Evolutionary conservation across 2,113 vertebrate genomes (phyloP).

Genomic region (Elephas maximus): DNA sequence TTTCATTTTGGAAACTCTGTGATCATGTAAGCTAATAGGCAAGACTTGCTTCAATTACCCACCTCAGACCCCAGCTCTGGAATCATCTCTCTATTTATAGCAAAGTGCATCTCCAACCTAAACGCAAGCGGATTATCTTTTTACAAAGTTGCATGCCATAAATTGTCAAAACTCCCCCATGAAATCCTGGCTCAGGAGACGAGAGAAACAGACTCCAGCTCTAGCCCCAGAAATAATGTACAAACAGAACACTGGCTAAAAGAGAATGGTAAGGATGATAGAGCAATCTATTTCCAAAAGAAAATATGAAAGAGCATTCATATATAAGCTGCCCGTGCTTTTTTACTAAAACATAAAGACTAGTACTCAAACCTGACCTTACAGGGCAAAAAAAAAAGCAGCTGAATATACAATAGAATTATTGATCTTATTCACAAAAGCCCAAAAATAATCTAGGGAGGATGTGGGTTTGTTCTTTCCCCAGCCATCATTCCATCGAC

Average conservation of each 20-base stretch:
- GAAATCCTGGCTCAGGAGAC: not conserved
- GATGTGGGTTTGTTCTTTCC: slow-evolving; percentile 47
- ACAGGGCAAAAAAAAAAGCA: not conserved
- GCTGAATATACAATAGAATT: slow-evolving; percentile 77
- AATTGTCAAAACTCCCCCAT: not conserved
- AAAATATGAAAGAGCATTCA: slow-evolving; percentile 21
- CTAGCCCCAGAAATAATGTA: not conserved
- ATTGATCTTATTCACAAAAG: slow-evolving; percentile 76
- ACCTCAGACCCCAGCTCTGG: not conserved
- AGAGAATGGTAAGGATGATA: not conserved
- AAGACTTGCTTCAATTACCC: slow-evolving; percentile 37
- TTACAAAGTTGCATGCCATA: not conserved
- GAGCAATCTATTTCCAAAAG: slow-evolving; percentile 4
- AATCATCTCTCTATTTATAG: not conserved
- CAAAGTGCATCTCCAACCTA: not conserved
- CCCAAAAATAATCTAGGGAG: slow-evolving; percentile 56
- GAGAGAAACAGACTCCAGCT: not conserved
- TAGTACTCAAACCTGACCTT: slow-evolving; percentile 75
- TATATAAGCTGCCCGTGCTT: not conserved
- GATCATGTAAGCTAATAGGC: not conserved
- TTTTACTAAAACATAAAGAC: slow-evolving; percentile 72
- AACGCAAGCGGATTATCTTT: slow-evolving; percentile 47
- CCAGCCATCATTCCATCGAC: slow-evolving; percentile 48
- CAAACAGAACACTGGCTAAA: not conserved
- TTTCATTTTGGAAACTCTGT: slow-evolving; percentile 64